Percentiles rank a stretch among this genome's conserved stretches.
Evolutionary conservation across 2,113 vertebrate species (phyloP).

Genomic region (Labeo rohita): DNA sequence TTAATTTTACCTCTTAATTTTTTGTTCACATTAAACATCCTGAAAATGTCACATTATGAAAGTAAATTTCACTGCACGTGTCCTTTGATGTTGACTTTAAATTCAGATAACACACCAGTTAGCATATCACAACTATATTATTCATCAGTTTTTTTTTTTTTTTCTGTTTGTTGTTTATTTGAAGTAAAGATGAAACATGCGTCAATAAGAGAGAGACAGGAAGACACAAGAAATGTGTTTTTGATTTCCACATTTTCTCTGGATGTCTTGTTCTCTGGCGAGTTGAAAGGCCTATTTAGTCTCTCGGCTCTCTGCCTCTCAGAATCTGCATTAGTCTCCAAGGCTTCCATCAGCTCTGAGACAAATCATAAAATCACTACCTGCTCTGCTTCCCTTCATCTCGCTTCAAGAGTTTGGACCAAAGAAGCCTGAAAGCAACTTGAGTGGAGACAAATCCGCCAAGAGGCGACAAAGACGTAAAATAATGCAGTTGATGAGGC

Average conservation of each 20-base stretch:
- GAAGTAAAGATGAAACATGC: background rate
- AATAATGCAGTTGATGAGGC: slow-evolving; percentile 3
- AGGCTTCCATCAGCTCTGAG: slow-evolving; percentile 20
- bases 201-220: background rate
- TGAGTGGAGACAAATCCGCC: slow-evolving; percentile 7
- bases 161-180: slow-evolving; percentile 9
- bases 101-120: background rate
- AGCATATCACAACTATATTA: background rate
- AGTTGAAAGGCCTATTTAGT: slow-evolving; percentile 28
- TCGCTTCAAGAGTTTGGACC: background rate
- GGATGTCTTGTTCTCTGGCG: slow-evolving; percentile 16
- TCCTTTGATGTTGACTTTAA: background rate
- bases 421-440: slow-evolving; percentile 24
- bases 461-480: background rate
- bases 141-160: background rate
- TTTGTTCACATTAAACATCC: background rate
- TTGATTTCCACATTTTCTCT: slow-evolving; percentile 12
- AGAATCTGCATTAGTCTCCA: slow-evolving; percentile 37
- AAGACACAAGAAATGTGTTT: slow-evolving; percentile 6
- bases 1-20: background rate
- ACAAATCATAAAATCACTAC: slow-evolving; percentile 13
- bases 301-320: slow-evolving; percentile 22
- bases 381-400: slow-evolving; percentile 20
- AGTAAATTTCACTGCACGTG: background rate
- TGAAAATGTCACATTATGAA: background rate